Conservation (phyloP, 2,113 vertebrate genomes). For the Donacobius atricapilla region DNA sequence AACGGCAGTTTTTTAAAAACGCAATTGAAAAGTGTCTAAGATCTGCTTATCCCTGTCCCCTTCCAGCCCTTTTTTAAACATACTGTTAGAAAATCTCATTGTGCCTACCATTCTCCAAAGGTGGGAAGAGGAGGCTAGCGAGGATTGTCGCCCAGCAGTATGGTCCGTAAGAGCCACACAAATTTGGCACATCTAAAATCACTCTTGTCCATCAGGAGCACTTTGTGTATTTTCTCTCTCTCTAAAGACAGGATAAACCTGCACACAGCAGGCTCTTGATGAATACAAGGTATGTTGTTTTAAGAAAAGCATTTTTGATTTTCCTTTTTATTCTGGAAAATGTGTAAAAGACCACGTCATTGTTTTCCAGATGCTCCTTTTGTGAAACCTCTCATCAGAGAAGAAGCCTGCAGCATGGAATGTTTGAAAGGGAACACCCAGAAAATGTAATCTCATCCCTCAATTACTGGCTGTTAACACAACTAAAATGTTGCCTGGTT, state of each 20-base stretch:
- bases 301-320: neutral
- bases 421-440: neutral
- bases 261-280: slow-evolving; percentile 1
- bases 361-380: slow-evolving; percentile 35
- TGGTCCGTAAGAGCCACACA: slow-evolving; percentile 21
- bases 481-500: neutral
- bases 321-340: neutral
- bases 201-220: neutral
- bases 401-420: neutral
- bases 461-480: neutral
- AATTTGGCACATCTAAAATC: slow-evolving; percentile 9
- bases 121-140: neutral
- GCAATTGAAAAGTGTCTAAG: neutral
- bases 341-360: neutral
- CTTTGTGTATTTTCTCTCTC: slow-evolving; percentile 48
- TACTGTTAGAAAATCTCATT: slow-evolving; percentile 35
- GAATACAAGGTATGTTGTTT: neutral
- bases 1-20: neutral
- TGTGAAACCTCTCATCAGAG: slow-evolving; percentile 21
- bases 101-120: neutral
- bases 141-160: neutral
- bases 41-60: neutral
- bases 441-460: neutral
- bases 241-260: slow-evolving; percentile 33
- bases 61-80: slow-evolving; percentile 45